phyloP scores from a whole-genome alignment of 2,888 invertebrate genomes.

The Cephus rjabovi region DNA sequence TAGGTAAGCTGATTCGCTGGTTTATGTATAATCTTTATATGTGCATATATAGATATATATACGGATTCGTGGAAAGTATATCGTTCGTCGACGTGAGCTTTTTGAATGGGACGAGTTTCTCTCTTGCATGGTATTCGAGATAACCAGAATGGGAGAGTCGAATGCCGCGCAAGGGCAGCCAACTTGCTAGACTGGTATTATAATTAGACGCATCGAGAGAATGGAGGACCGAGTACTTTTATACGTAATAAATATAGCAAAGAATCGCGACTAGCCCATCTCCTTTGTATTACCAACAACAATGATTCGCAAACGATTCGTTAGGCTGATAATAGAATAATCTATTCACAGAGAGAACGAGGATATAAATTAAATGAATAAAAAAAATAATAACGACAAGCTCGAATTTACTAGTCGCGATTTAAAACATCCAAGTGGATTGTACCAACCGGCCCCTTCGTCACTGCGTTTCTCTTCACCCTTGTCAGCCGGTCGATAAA shows the following conservation, averaged over 20 bases:
- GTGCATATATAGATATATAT: not conserved
- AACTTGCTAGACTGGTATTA: not conserved
- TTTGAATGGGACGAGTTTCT: not conserved
- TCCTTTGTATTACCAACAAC: not conserved
- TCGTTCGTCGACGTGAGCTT: not conserved
- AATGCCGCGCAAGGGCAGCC: not conserved
- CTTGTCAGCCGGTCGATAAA: not conserved
- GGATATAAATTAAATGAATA: not conserved
- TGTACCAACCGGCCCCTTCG: not conserved
- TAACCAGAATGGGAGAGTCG: not conserved
- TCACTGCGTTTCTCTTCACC: not conserved
- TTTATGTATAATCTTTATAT: not conserved
- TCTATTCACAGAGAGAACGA: not conserved
- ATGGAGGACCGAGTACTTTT: not conserved
- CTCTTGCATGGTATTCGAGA: not conserved
- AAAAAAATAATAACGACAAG: not conserved
- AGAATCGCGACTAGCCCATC: not conserved
- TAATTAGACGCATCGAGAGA: not conserved
- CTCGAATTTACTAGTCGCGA: not conserved
- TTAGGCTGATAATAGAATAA: not conserved
- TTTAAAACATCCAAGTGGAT: not conserved
- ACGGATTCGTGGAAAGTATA: not conserved
- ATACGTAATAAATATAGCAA: not conserved
- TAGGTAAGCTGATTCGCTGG: not conserved
- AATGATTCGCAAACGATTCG: not conserved